phyloP scores from a whole-genome alignment of 2,113 vertebrate genomes.

The Campylomormyrus tamandua region DNA sequence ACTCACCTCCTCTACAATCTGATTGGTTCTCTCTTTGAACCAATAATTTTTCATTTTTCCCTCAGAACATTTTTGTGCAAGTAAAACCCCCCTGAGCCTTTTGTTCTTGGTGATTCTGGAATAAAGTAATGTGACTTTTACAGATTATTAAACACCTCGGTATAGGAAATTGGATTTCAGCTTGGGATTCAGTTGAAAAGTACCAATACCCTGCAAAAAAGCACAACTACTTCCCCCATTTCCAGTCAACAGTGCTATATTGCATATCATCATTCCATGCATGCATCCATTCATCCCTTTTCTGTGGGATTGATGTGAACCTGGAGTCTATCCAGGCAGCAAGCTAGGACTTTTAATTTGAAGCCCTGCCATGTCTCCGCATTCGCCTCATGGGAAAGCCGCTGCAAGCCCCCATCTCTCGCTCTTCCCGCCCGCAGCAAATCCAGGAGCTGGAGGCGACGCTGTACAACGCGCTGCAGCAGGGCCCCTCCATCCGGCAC shows the following conservation, averaged over 20 bases:
- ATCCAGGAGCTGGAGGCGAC: conserved; percentile 98
- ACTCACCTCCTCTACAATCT: neutral
- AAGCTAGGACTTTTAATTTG: neutral
- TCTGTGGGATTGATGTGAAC: neutral
- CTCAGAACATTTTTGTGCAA: neutral
- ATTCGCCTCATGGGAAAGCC: neutral
- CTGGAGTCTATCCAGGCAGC: neutral
- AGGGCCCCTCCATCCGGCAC: conserved; percentile 94
- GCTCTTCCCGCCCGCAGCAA: conserved; percentile 67
- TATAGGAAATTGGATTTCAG: neutral
- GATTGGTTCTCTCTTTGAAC: neutral
- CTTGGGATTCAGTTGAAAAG: neutral
- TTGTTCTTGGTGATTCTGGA: neutral
- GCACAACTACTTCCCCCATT: neutral
- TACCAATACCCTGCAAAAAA: neutral
- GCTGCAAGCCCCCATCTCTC: neutral
- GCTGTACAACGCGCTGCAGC: conserved; percentile 94
- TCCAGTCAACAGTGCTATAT: neutral
- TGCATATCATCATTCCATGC: neutral
- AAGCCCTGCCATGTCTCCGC: neutral
- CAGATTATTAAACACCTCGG: neutral
- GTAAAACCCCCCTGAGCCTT: neutral
- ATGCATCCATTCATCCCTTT: neutral
- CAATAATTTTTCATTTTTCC: neutral
- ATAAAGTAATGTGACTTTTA: neutral